These are phyloP conservation scores for Schrankia costaestrigalis DNA, from an alignment of 2,888 invertebrate genomes.

Conservation along the genomic window DNA sequence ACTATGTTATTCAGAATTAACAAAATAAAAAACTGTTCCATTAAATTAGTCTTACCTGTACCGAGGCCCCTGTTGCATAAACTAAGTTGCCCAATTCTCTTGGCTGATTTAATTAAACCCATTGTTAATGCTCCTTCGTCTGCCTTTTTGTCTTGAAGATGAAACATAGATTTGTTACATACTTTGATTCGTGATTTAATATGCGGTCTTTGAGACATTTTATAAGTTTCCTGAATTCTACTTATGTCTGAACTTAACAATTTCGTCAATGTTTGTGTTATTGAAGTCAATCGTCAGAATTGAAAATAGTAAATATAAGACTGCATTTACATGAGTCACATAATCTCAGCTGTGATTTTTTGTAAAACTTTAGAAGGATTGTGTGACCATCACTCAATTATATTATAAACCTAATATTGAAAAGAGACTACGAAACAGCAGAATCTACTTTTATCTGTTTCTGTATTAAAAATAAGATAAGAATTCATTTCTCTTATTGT, in stretches of 20 bases:
- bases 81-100: slow-evolving; percentile 90
- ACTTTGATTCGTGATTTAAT: slow-evolving; percentile 60
- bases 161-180: slow-evolving; percentile 81
- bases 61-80: slow-evolving; percentile 87
- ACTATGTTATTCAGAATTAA: too few relatives aligned
- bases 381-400: too few relatives aligned
- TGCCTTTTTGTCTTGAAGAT: slow-evolving; percentile 85
- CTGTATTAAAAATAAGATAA: too few relatives aligned
- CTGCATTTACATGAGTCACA: too few relatives aligned
- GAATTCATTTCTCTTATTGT: too few relatives aligned
- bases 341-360: too few relatives aligned
- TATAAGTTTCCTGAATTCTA: slow-evolving; percentile 6
- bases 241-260: slow-evolving; percentile 16
- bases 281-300: too few relatives aligned
- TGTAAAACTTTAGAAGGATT: too few relatives aligned
- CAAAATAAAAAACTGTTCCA: too few relatives aligned
- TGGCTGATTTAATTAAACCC: slow-evolving; percentile 88
- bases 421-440: too few relatives aligned
- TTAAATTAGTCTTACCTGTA: slow-evolving; percentile 80
- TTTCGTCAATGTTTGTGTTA: slow-evolving; percentile 30
- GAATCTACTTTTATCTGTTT: too few relatives aligned
- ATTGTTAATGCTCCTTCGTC: slow-evolving; percentile 85
- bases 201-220: slow-evolving; percentile 60
- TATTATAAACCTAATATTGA: too few relatives aligned
- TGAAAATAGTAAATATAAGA: background rate